Evolutionary conservation across 1,140 invertebrate genomes (phyloP).

Genomic region (Meloidogyne floridensis): DNA sequence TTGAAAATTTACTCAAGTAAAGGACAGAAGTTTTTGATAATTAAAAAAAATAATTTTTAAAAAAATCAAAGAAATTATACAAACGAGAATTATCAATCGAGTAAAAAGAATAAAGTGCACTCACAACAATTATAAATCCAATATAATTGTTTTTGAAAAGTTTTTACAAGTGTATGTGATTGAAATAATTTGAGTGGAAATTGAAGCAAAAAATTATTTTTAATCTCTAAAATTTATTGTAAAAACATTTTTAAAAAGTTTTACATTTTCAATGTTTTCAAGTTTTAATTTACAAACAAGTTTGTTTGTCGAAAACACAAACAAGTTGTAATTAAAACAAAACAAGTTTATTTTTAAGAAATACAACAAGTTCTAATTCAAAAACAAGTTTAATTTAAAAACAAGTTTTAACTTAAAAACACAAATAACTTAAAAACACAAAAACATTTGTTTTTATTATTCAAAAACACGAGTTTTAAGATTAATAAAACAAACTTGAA

Average conservation of each 20-base stretch:
- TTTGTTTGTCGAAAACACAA: no score
- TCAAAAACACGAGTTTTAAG: no score
- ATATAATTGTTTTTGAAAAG: neutral
- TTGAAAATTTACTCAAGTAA: neutral
- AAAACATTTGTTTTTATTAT: no score
- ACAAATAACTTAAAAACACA: no score
- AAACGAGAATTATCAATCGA: neutral
- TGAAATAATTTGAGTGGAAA: neutral
- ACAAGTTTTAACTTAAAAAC: no score
- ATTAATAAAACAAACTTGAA: no score
- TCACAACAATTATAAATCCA: neutral
- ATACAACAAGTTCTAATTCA: no score
- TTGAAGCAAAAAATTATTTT: neutral
- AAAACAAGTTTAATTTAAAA: no score
- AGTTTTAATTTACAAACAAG: no score
- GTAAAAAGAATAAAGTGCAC: neutral
- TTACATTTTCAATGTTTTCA: no score
- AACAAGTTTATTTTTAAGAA: no score
- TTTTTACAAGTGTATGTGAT: neutral
- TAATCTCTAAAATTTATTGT: neutral
- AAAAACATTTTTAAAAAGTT: neutral
- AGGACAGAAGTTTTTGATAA: neutral
- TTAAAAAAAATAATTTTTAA: neutral
- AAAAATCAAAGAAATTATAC: neutral
- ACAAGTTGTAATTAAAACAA: no score